Percentiles rank a stretch among this genome's conserved stretches.
Evolutionary conservation across 2,113 vertebrate species (phyloP).

Genomic region (Furnarius figulus): DNA sequence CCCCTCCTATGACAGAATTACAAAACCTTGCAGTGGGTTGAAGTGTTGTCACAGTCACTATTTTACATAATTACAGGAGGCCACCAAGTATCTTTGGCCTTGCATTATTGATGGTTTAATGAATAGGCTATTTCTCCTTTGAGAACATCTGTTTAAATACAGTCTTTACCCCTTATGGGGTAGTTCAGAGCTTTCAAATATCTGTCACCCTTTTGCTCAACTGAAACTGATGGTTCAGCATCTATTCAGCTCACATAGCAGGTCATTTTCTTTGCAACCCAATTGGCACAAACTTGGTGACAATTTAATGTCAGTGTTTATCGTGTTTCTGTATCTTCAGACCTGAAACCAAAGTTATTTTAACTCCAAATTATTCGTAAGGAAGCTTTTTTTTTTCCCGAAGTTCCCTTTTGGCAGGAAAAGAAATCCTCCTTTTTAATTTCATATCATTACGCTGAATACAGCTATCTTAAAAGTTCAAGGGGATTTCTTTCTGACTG

Average conservation of each 20-base stretch:
- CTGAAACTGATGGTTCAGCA: neutral
- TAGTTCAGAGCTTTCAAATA: slow-evolving; percentile 11
- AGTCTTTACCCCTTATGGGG: neutral
- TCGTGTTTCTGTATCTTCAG: neutral
- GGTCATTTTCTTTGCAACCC: neutral
- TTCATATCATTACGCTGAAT: slow-evolving; percentile 4
- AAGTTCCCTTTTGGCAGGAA: neutral
- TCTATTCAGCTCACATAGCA: neutral
- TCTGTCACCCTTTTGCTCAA: neutral
- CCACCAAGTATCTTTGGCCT: neutral
- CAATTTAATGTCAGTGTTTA: slow-evolving; percentile 35
- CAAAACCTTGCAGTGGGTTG: neutral
- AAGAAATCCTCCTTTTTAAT: slow-evolving; percentile 30
- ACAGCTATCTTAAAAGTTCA: neutral
- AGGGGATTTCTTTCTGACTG: neutral
- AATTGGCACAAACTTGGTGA: slow-evolving; percentile 14
- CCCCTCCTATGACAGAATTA: neutral
- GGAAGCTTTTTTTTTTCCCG: neutral
- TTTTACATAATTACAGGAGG: neutral
- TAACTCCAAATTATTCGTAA: neutral
- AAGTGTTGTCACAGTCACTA: neutral
- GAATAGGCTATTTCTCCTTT: neutral
- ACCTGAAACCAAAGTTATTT: slow-evolving; percentile 1
- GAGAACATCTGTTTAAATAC: slow-evolving; percentile 39
- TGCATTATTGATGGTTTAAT: slow-evolving; percentile 36